phyloP scores from a whole-genome alignment of 64 coral and sea anemone genomes.

The Pocillopora verrucosa region DNA sequence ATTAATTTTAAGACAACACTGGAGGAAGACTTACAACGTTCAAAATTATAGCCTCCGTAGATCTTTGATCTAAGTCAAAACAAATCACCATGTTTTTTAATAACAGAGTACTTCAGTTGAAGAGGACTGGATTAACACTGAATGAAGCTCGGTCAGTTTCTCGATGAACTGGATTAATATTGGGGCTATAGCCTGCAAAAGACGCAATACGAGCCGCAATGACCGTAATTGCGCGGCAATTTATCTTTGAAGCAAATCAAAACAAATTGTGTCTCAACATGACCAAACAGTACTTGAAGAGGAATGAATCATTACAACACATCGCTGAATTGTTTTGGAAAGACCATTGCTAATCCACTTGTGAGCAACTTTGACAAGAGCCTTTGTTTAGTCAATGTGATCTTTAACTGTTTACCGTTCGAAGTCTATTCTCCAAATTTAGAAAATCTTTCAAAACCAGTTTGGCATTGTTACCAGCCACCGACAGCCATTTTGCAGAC shows the following conservation, averaged over 20 bases:
- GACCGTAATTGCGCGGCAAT: neutral
- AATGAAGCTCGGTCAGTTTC: neutral
- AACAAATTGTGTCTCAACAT: neutral
- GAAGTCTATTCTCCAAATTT: neutral
- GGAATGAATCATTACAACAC: neutral
- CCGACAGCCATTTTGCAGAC: neutral
- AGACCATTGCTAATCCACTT: neutral
- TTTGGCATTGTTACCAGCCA: neutral
- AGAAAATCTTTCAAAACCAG: neutral
- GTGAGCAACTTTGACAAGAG: neutral
- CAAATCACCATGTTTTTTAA: constrained; percentile 6
- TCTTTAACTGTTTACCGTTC: too few relatives aligned
- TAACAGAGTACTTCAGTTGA: constrained; percentile 17
- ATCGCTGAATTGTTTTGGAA: neutral
- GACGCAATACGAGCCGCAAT: neutral
- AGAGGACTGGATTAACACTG: neutral
- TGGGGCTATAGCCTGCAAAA: neutral
- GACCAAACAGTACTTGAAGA: neutral
- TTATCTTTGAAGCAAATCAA: neutral
- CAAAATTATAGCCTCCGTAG: neutral
- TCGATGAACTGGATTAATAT: neutral
- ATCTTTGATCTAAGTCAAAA: constrained; percentile 6
- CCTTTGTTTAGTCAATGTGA: neutral
- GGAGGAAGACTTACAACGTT: neutral
- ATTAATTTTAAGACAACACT: neutral